phyloP scores from a whole-genome alignment of 2,797 vertebrate genomes.

The Rhyacichthys aspro region DNA sequence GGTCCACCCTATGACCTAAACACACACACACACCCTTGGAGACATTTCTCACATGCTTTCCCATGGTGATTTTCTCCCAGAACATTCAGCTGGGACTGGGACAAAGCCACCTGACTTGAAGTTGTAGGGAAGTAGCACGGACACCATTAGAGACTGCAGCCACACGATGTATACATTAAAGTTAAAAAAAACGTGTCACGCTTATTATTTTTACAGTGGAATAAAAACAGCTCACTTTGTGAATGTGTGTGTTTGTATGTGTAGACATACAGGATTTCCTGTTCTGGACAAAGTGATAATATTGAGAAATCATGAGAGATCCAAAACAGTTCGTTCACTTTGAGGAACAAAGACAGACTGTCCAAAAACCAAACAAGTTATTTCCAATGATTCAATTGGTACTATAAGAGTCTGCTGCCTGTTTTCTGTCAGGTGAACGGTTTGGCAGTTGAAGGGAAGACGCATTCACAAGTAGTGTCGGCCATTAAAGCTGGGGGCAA shows the following conservation, averaged over 20 bases:
- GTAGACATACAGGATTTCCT: slow-evolving; percentile 72
- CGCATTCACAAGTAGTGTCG: slow-evolving; percentile 87
- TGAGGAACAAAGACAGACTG: slow-evolving; percentile 50
- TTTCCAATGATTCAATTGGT: not conserved
- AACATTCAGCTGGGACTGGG: slow-evolving; percentile 51
- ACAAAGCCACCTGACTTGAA: slow-evolving; percentile 36
- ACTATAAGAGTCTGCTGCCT: not conserved
- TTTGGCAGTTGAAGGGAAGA: slow-evolving; percentile 85
- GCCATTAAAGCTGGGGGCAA: slow-evolving; percentile 86
- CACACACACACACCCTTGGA: slow-evolving; percentile 34
- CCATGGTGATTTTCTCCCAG: slow-evolving; percentile 60
- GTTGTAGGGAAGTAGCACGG: slow-evolving; percentile 1
- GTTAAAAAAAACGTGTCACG: too few species aligned
- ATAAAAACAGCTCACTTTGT: not conserved
- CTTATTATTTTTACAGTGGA: too few species aligned
- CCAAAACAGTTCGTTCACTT: slow-evolving; percentile 56
- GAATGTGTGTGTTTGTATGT: slow-evolving; percentile 13
- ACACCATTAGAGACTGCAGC: not conserved
- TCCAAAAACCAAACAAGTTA: not conserved
- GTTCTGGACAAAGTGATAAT: slow-evolving; percentile 60
- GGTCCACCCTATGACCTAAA: slow-evolving; percentile 72
- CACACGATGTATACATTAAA: too few species aligned
- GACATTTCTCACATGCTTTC: slow-evolving; percentile 73
- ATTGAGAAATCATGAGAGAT: slow-evolving; percentile 52
- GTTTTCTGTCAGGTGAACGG: slow-evolving; percentile 85